phyloP scores from a whole-genome alignment of 2,888 invertebrate genomes.

The Brachyptera putata region DNA sequence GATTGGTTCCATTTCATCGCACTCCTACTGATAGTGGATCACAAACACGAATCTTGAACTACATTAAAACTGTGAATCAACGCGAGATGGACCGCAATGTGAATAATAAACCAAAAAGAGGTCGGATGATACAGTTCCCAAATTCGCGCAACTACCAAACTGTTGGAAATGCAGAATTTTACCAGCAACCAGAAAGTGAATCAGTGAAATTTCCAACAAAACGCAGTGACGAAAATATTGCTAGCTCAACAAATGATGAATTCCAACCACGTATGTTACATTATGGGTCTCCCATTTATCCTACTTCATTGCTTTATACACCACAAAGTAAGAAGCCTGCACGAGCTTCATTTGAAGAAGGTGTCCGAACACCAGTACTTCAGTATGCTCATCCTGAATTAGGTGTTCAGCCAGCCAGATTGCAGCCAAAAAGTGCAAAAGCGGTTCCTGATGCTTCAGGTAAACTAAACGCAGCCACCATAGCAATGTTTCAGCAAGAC shows the following conservation, averaged over 20 bases:
- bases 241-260: slow-evolving; percentile 44
- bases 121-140: slow-evolving; percentile 24
- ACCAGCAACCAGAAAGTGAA: too few relatives aligned
- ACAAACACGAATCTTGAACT: slow-evolving; percentile 24
- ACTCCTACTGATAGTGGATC: not conserved
- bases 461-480: not conserved
- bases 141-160: slow-evolving; percentile 39
- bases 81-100: slow-evolving; percentile 21
- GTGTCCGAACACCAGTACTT: slow-evolving; percentile 67
- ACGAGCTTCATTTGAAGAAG: slow-evolving; percentile 59
- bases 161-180: slow-evolving; percentile 41
- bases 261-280: slow-evolving; percentile 69
- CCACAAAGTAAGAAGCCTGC: slow-evolving; percentile 52
- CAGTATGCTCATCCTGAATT: slow-evolving; percentile 78
- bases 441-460: slow-evolving; percentile 14
- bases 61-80: slow-evolving; percentile 29
- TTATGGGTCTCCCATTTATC: slow-evolving; percentile 57
- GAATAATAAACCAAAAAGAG: not conserved
- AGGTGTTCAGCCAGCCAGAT: slow-evolving; percentile 65
- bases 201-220: slow-evolving; percentile 39
- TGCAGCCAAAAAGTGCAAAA: slow-evolving; percentile 19
- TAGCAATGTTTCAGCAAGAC: slow-evolving; percentile 46
- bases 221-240: slow-evolving; percentile 30
- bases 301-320: slow-evolving; percentile 61
- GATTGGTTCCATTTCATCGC: slow-evolving; percentile 6